These are phyloP conservation scores for Hippopotamus amphibius DNA, from an alignment of 2,113 vertebrate genomes.

Conservation along the genomic window DNA sequence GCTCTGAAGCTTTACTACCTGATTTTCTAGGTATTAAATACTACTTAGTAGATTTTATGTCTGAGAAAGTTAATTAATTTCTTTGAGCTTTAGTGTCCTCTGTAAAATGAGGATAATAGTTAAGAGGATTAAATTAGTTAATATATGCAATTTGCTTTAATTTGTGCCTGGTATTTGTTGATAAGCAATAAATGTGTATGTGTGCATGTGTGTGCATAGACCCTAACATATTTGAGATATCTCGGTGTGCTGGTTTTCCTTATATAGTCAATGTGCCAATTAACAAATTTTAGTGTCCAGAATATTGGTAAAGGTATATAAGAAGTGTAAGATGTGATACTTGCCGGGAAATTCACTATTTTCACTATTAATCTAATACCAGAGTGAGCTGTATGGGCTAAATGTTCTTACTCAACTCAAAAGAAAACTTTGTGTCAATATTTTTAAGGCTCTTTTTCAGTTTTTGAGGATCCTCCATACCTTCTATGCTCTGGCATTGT, in stretches of 20 bases:
- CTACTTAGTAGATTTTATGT: neutral
- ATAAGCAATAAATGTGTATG: neutral
- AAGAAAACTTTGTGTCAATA: neutral
- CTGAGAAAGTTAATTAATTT: neutral
- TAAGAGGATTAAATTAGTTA: slow-evolving; percentile 41
- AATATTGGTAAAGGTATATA: neutral
- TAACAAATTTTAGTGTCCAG: neutral
- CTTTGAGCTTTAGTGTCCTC: neutral
- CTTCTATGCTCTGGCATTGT: neutral
- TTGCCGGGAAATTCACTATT: neutral
- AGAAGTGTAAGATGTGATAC: neutral
- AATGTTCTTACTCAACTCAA: neutral
- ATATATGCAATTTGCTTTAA: neutral
- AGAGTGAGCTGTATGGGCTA: neutral
- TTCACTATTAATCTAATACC: neutral
- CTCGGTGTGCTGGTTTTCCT: neutral
- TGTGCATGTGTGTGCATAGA: neutral
- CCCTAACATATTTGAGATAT: neutral
- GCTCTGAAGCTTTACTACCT: neutral
- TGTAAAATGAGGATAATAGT: neutral
- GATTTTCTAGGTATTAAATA: neutral
- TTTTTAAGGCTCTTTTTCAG: neutral
- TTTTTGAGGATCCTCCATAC: neutral
- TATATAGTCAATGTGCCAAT: neutral
- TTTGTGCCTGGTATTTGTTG: neutral